Evolutionary conservation across 2,113 vertebrate species (phyloP).

Genomic region (Nasalis larvatus): DNA sequence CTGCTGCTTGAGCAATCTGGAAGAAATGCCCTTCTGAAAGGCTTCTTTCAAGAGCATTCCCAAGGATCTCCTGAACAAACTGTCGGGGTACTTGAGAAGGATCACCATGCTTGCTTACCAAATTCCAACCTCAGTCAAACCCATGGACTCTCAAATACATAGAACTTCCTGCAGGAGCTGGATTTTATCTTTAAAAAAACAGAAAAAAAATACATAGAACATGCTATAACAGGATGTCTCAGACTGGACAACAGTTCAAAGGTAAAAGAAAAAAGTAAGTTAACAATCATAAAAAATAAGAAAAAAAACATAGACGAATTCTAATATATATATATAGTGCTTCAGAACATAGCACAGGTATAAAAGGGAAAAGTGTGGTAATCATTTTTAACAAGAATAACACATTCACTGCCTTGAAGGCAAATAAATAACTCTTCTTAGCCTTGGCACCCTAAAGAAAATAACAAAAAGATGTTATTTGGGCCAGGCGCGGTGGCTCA

Average conservation of each 20-base stretch:
- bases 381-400: conserved; percentile 28
- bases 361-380: conserved; percentile 40
- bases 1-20: conserved; percentile 44
- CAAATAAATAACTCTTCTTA: conserved; percentile 15
- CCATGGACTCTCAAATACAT: conserved; percentile 58
- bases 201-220: no score
- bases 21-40: neutral
- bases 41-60: conserved; percentile 62
- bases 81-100: conserved; percentile 43
- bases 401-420: conserved; percentile 61
- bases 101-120: neutral
- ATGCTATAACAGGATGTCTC: no score
- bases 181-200: no score
- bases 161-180: neutral
- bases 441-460: neutral
- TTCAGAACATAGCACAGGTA: neutral
- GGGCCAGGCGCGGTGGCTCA: no score
- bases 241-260: no score
- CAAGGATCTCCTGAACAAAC: conserved; percentile 51
- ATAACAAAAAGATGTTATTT: conserved; percentile 33
- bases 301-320: conserved; percentile 43
- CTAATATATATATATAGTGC: conserved; percentile 69
- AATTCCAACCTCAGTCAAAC: conserved; percentile 68
- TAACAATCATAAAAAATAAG: no score
- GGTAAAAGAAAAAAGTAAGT: no score